A percentile compares a stretch with the other conserved stretches of the same genome.
phyloP scores from a whole-genome alignment of 2,113 vertebrate species.

The Myanophis thanlyinensis region DNA sequence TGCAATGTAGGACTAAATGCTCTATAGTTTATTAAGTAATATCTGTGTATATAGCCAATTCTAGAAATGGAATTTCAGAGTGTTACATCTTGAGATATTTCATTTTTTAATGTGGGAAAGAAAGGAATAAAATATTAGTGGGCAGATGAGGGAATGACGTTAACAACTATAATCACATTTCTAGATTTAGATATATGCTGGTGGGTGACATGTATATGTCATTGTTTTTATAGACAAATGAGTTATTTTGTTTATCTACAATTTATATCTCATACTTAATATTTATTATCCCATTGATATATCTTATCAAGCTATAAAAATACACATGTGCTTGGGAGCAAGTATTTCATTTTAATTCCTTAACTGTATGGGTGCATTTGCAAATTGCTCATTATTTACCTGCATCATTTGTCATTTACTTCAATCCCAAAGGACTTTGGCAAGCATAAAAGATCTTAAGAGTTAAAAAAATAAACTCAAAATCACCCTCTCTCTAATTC shows the following conservation, averaged over 20 bases:
- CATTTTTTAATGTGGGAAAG: neutral
- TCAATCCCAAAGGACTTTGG: neutral
- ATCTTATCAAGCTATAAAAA: neutral
- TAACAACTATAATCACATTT: neutral
- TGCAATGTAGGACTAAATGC: neutral
- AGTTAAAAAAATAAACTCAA: neutral
- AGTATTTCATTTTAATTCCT: neutral
- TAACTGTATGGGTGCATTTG: neutral
- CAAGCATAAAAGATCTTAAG: neutral
- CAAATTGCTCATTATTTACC: neutral
- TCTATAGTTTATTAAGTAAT: neutral
- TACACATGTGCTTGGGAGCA: no score
- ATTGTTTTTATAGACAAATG: neutral
- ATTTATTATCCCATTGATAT: neutral
- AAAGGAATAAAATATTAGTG: neutral
- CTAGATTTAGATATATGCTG: neutral
- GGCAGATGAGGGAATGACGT: neutral
- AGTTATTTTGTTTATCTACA: neutral
- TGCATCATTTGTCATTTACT: neutral
- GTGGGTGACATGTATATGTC: neutral
- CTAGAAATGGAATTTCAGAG: neutral
- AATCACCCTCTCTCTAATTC: neutral
- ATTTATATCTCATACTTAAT: neutral
- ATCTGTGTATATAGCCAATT: neutral
- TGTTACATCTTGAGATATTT: neutral